Evolutionary conservation across 1,140 invertebrate species (phyloP).

Genomic region (Pogonognathellus flavescens): DNA sequence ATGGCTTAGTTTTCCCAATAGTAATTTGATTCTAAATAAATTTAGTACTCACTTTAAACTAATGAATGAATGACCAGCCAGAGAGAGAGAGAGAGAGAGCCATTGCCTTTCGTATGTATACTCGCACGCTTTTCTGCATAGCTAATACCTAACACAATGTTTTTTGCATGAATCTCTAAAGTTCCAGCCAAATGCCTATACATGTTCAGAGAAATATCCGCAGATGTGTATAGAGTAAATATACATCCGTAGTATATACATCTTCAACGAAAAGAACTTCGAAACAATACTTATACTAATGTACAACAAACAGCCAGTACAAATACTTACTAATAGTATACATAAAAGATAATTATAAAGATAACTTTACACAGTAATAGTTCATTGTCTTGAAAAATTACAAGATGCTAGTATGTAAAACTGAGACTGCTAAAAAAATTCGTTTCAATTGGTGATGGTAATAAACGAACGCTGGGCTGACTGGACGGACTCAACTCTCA

Average conservation of each 20-base stretch:
- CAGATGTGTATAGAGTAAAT: too few relatives aligned
- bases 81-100: background rate
- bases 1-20: background rate
- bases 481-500: background rate
- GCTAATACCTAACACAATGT: too few relatives aligned
- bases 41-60: too few relatives aligned
- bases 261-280: too few relatives aligned
- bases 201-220: too few relatives aligned
- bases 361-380: background rate
- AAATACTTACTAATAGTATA: background rate
- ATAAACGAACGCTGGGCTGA: background rate
- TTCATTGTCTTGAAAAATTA: constrained; percentile 14
- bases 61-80: background rate
- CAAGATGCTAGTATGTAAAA: constrained; percentile 39
- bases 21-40: too few relatives aligned
- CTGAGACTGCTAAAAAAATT: background rate
- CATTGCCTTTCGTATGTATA: background rate
- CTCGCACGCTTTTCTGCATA: background rate
- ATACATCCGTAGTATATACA: too few relatives aligned
- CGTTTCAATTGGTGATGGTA: background rate
- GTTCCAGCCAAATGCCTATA: too few relatives aligned
- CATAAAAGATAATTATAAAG: background rate
- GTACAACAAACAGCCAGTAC: too few relatives aligned
- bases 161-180: too few relatives aligned
- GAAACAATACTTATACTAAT: too few relatives aligned